Conservation (phyloP, 2,888 invertebrate genomes). For the Ophion ventricosus region DNA sequence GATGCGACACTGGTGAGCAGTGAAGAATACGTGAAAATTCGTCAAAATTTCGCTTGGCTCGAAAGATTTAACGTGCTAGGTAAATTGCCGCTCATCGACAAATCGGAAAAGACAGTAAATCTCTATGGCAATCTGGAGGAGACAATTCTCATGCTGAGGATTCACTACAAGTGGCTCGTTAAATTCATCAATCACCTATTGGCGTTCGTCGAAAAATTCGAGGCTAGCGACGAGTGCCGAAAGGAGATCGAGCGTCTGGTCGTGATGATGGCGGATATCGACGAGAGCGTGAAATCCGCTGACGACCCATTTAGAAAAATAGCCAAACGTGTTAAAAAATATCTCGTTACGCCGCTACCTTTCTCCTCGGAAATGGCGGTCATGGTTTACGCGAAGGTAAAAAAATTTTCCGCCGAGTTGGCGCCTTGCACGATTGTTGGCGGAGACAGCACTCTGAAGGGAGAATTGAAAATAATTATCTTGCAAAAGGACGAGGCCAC, state of each 20-base stretch:
- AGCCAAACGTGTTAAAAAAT: conserved; percentile 74
- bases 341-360: conserved; percentile 72
- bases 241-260: conserved; percentile 74
- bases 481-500: conserved; percentile 68
- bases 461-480: conserved; percentile 70
- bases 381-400: conserved; percentile 65
- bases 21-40: conserved; percentile 81
- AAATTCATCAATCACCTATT: conserved; percentile 83
- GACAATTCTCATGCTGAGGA: conserved; percentile 86
- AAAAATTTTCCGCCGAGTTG: conserved; percentile 65
- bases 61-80: conserved; percentile 84
- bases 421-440: conserved; percentile 67
- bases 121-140: conserved; percentile 81
- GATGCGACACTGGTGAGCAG: conserved; percentile 51
- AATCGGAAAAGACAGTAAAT: conserved; percentile 68
- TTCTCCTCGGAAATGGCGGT: conserved; percentile 72
- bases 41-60: conserved; percentile 85
- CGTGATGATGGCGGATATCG: conserved; percentile 73
- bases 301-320: conserved; percentile 76
- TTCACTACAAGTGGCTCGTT: conserved; percentile 90
- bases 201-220: conserved; percentile 52
- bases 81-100: conserved; percentile 78
- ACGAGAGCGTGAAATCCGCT: conserved; percentile 64
- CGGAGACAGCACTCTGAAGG: conserved; percentile 51
- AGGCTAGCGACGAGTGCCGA: conserved; percentile 55